Evolutionary conservation across 2,888 invertebrate genomes (phyloP).

Genomic region (Xestia ashworthii): DNA sequence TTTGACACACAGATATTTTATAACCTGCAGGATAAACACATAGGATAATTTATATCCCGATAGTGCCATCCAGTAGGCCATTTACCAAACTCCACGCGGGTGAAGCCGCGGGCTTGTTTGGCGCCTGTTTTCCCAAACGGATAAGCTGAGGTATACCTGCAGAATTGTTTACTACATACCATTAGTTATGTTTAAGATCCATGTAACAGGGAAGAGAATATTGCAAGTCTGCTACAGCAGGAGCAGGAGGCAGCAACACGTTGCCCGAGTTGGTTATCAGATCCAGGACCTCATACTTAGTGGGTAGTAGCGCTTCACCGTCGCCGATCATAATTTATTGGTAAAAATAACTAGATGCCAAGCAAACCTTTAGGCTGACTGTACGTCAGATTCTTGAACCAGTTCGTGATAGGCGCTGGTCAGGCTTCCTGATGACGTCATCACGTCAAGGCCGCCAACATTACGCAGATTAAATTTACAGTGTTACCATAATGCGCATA

Average conservation of each 20-base stretch:
- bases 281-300: background rate
- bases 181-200: no score
- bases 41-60: no score
- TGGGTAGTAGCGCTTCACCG: background rate
- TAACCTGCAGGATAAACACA: no score
- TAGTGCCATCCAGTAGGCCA: no score
- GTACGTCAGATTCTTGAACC: slow-evolving; percentile 67
- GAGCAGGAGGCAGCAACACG: background rate
- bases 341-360: background rate
- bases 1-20: no score
- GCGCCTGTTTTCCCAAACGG: no score
- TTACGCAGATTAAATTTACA: slow-evolving; percentile 69
- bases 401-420: slow-evolving; percentile 75
- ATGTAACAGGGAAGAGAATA: background rate
- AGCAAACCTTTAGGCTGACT: slow-evolving; percentile 6
- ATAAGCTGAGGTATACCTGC: no score
- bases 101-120: no score
- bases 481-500: slow-evolving; percentile 58
- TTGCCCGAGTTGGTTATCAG: background rate
- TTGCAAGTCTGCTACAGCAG: no score
- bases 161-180: no score
- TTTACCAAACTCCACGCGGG: no score
- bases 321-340: background rate
- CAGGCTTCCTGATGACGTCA: slow-evolving; percentile 81
- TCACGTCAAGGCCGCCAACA: slow-evolving; percentile 75